A percentile compares a stretch with the other conserved stretches of the same genome.
Conservation (phyloP, 2,888 invertebrate genomes). For the Leptopterna dolabrata region DNA sequence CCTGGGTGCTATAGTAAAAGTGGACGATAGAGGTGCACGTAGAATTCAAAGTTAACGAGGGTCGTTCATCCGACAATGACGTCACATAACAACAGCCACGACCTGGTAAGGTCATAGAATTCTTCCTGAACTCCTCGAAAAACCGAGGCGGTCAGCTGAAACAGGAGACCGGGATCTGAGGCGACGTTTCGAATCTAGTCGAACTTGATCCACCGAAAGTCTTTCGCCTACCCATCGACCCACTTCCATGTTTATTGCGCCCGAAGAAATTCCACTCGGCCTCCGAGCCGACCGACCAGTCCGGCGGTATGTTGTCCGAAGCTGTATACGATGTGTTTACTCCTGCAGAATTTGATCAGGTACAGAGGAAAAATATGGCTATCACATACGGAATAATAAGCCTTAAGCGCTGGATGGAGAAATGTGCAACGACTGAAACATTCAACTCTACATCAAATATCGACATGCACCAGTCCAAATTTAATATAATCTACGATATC, state of each 20-base stretch:
- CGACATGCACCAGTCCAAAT: no score
- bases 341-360: neutral
- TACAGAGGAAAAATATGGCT: no score
- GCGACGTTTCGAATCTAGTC: neutral
- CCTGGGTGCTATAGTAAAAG: no score
- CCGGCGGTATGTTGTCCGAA: neutral
- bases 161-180: neutral
- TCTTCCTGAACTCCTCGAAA: neutral
- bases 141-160: neutral
- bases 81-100: neutral
- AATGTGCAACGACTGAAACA: no score
- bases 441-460: no score
- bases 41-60: neutral
- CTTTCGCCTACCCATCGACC: neutral
- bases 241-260: neutral
- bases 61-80: neutral
- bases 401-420: no score
- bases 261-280: neutral
- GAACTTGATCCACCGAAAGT: constrained; percentile 6
- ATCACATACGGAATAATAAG: no score
- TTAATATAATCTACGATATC: no score
- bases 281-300: neutral
- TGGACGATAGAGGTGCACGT: no score
- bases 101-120: neutral
- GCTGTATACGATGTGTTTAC: neutral